Percentiles rank a stretch among this genome's conserved stretches.
Conservation (phyloP, 2,888 invertebrate species). For the Helleia helle region DNA sequence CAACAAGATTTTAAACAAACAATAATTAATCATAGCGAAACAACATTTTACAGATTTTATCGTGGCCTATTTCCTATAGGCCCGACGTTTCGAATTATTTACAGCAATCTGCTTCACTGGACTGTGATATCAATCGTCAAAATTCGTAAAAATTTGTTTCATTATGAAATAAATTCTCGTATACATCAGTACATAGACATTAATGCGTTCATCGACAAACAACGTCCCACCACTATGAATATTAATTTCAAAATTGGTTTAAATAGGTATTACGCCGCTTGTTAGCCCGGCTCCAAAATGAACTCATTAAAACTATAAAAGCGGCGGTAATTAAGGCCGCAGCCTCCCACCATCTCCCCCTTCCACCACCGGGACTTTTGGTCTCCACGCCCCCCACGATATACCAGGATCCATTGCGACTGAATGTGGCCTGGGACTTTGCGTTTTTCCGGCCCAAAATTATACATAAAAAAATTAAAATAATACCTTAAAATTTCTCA, state of each 20-base stretch:
- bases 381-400: conserved; percentile 33
- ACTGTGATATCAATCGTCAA: no score
- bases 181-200: no score
- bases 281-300: conserved; percentile 79
- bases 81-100: no score
- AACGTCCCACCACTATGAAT: conserved; percentile 42
- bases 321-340: conserved; percentile 79
- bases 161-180: no score
- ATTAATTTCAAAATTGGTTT: conserved; percentile 74
- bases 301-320: conserved; percentile 85
- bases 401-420: not conserved
- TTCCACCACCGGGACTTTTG: conserved; percentile 31
- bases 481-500: no score
- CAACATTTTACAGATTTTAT: no score
- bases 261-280: conserved; percentile 72
- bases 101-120: no score
- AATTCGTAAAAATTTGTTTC: no score
- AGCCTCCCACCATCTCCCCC: conserved; percentile 31
- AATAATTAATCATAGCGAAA: no score
- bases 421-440: not conserved
- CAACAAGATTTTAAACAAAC: no score
- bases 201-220: conserved; percentile 37
- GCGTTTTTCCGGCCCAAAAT: not conserved
- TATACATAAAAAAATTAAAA: no score
- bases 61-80: no score